Evolutionary conservation across 2,888 invertebrate genomes (phyloP).

Genomic region (Pristionchus arcanus): DNA sequence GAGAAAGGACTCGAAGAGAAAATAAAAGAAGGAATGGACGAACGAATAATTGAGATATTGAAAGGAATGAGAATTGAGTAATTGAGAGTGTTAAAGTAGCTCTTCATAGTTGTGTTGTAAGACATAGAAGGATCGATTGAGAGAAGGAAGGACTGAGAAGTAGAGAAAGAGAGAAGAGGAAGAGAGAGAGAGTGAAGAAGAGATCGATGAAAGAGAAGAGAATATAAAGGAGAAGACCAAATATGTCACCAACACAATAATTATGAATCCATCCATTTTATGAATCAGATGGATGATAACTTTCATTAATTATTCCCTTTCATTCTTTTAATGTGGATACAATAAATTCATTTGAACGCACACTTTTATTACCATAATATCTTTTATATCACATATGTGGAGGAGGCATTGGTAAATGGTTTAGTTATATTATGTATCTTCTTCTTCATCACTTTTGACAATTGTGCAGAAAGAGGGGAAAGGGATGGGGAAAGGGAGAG

Average conservation of each 20-base stretch:
- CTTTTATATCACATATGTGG: constrained; percentile 51
- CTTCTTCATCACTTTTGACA: constrained; percentile 41
- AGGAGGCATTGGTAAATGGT: constrained; percentile 45
- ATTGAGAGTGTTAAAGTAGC: not conserved
- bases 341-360: not conserved
- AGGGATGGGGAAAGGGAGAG: not conserved
- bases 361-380: constrained; percentile 51
- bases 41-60: not conserved
- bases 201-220: not conserved
- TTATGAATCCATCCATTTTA: not conserved
- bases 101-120: constrained; percentile 39
- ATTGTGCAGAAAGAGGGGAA: constrained; percentile 1
- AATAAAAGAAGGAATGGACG: not conserved
- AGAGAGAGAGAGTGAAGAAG: not conserved
- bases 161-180: not conserved
- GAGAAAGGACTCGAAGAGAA: not conserved
- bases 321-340: not conserved
- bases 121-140: constrained; percentile 17
- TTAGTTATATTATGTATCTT: constrained; percentile 42
- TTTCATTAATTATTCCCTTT: not conserved
- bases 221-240: not conserved
- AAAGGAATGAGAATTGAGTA: not conserved
- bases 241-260: not conserved
- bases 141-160: not conserved
- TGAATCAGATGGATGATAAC: not conserved